Conservation (phyloP, 2,113 vertebrate genomes). For the Ifrita kowaldi region DNA sequence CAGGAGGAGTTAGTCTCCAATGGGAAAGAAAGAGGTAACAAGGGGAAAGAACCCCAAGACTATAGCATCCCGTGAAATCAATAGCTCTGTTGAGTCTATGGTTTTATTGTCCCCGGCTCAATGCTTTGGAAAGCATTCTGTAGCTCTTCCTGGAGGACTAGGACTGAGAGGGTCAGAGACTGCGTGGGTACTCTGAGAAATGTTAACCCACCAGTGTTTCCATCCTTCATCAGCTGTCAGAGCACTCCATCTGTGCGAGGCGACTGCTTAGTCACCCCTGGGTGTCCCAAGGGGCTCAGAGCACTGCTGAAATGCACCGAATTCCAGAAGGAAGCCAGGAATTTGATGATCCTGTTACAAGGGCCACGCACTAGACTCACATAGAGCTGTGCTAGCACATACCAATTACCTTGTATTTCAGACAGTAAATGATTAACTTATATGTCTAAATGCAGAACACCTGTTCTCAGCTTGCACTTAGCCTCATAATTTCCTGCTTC, state of each 20-base stretch:
- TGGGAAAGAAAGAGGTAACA: not conserved
- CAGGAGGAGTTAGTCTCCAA: not conserved
- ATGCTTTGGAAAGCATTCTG: not conserved
- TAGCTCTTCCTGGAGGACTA: not conserved
- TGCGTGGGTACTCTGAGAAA: not conserved
- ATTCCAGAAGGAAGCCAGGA: constrained; percentile 10
- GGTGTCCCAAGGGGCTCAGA: not conserved
- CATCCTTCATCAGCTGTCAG: not conserved
- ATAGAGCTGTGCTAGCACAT: not conserved
- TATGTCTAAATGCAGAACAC: not conserved
- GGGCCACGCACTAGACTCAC: not conserved
- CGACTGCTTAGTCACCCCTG: not conserved
- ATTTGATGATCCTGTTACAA: not conserved
- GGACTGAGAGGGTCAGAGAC: not conserved
- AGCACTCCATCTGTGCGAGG: not conserved
- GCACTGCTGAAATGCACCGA: not conserved
- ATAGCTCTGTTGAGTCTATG: not conserved
- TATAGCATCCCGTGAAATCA: not conserved
- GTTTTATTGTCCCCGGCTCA: not conserved
- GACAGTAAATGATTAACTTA: not conserved
- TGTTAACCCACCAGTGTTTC: not conserved
- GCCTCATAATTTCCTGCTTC: not conserved
- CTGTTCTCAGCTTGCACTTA: not conserved
- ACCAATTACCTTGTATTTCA: not conserved
- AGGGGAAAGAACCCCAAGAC: not conserved